Evolutionary conservation across 2,113 vertebrate genomes (phyloP), one percentile per base, ranked within the genome.

Genomic region (Takifugu bimaculatus): DNA sequence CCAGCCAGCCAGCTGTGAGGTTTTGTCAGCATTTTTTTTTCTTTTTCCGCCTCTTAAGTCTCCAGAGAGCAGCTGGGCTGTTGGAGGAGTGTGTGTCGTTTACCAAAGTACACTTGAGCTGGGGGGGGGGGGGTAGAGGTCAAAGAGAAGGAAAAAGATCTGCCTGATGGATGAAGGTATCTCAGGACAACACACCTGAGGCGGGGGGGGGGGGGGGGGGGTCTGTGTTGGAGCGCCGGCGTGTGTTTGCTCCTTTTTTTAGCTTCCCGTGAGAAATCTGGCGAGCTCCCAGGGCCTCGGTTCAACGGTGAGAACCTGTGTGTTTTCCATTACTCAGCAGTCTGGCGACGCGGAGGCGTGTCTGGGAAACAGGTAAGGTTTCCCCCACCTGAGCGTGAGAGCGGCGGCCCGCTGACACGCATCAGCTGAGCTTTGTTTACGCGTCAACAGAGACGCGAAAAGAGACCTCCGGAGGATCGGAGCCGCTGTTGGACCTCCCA

Each of bases 251-350:
- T 20, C 59, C 57, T 63, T 70, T 75, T 65, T 57, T 69, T 50
- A 42, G 72, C 63, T 86, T 87, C 79, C 87, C 85, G 72, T 70
- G 81, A 84, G 74, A 81, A 79, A 75, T 52, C 65, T 35, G 43
- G 25, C 2, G 43, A 55, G 68, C 77, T 83, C 80, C 76, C 82
- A 80, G 66, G 72, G 54, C 28, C 7, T 63, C 51, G 43, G 63
- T 60, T 51, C 47, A 57, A 51, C 50, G 63, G 45, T 50, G 59
- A 67, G 61, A 56, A 15, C n/a, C 26, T 57, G 58, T 59, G 44
- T 53, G 52, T 58, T 63, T 87, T 68, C 69, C 72, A 74, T 87
- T 79, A 85, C 72, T 84, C 84, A 81, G 87, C 85, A 84, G 65
- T 67, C 58, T 74, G 15, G 50, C 2, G 26, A 50, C 12, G 55